Conservation (phyloP, 2,888 invertebrate species). For the Melolontha melolontha region DNA sequence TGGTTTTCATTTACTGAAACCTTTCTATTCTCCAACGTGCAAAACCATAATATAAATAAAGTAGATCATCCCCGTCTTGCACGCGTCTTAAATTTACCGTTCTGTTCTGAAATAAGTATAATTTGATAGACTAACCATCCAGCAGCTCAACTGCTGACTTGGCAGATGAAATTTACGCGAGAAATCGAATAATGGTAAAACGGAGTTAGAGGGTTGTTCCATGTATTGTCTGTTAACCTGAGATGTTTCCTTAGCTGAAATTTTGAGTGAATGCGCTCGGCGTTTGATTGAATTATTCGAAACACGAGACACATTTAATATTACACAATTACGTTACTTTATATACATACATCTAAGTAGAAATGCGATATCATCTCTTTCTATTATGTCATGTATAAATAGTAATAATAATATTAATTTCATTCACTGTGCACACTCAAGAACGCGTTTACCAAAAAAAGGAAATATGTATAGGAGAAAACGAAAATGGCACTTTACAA, state of each 20-base stretch:
- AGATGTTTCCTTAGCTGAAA: constrained; percentile 4
- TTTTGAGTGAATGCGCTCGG: background rate
- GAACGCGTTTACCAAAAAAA: too few species aligned
- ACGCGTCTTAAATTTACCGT: background rate
- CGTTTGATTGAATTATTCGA: constrained; percentile 7
- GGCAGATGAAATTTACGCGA: background rate
- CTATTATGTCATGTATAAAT: too few species aligned
- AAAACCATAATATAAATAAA: too few species aligned
- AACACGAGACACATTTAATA: constrained; percentile 4
- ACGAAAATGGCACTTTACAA: too few species aligned
- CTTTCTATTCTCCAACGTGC: too few species aligned
- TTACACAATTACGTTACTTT: background rate
- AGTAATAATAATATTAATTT: too few species aligned
- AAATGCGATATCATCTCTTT: too few species aligned
- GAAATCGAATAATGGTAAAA: constrained; percentile 6
- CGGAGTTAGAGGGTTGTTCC: constrained; percentile 9
- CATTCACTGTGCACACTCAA: too few species aligned
- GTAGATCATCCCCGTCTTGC: background rate
- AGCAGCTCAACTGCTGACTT: background rate
- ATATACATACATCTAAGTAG: background rate
- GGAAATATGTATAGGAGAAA: too few species aligned
- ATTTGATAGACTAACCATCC: constrained; percentile 10
- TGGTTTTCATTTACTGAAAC: too few species aligned
- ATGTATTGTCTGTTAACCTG: constrained; percentile 3
- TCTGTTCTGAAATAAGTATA: constrained; percentile 2